Percentiles rank a stretch among this genome's conserved stretches.
These are phyloP conservation scores for Scotopteryx bipunctaria DNA, from an alignment of 2,888 invertebrate species.

Conservation along the genomic window DNA sequence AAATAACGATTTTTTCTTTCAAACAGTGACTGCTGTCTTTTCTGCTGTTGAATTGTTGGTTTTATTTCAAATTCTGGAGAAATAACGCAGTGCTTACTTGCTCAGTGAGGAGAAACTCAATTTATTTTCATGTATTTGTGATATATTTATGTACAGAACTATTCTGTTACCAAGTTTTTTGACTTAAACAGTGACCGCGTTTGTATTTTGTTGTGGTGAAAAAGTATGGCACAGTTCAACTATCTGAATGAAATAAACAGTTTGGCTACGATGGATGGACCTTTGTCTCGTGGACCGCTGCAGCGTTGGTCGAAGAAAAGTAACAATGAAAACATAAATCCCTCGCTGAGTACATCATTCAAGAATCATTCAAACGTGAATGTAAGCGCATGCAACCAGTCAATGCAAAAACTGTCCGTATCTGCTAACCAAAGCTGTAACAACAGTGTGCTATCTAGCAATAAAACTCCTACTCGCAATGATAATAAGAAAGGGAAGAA, in stretches of 20 bases:
- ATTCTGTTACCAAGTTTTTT: not conserved
- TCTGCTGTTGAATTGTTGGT: too few relatives aligned
- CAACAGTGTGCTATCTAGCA: slow-evolving; percentile 75
- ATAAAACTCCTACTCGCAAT: slow-evolving; percentile 82
- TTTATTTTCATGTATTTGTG: slow-evolving; percentile 3
- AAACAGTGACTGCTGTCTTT: too few relatives aligned
- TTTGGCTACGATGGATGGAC: slow-evolving; percentile 90
- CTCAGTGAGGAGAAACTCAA: not conserved
- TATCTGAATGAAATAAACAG: slow-evolving; percentile 92
- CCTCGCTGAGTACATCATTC: slow-evolving; percentile 66
- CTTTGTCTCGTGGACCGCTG: slow-evolving; percentile 89
- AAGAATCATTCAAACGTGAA: slow-evolving; percentile 80
- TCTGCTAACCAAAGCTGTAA: slow-evolving; percentile 84
- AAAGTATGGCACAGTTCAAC: slow-evolving; percentile 89
- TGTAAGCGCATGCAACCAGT: slow-evolving; percentile 85
- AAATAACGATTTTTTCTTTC: too few relatives aligned
- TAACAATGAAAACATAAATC: slow-evolving; percentile 84
- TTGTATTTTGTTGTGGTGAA: slow-evolving; percentile 5
- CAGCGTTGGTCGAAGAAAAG: slow-evolving; percentile 92
- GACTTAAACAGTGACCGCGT: not conserved
- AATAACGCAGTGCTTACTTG: too few relatives aligned
- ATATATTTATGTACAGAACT: not conserved
- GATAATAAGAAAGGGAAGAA: slow-evolving; percentile 86
- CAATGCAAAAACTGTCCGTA: slow-evolving; percentile 84
- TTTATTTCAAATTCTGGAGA: not conserved